Conservation (phyloP, 2,888 invertebrate species). For the Hirtodrosophila histrioides region DNA sequence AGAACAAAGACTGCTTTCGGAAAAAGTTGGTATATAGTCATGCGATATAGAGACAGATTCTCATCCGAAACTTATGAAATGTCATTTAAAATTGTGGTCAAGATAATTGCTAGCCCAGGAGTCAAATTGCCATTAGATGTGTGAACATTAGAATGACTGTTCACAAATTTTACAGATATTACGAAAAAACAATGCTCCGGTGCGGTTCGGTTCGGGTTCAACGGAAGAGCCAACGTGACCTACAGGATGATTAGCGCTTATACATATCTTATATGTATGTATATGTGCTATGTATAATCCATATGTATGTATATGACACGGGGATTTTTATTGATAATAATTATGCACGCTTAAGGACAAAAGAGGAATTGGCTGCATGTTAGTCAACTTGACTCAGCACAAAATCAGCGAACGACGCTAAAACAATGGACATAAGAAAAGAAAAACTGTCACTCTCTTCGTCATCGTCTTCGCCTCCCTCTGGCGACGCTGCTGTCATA, state of each 20-base stretch:
- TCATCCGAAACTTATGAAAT: not conserved
- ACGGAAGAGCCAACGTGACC: conserved; percentile 58
- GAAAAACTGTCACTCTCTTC: conserved; percentile 16
- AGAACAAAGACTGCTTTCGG: too few relatives aligned
- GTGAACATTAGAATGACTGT: conserved; percentile 35
- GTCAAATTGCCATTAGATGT: conserved; percentile 8
- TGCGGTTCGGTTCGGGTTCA: conserved; percentile 35
- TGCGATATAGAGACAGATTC: not conserved
- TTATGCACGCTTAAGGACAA: conserved; percentile 70
- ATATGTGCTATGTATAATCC: conserved; percentile 1
- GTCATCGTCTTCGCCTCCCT: conserved; percentile 7
- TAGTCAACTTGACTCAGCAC: conserved; percentile 77
- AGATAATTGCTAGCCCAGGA: conserved; percentile 1
- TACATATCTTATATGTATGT: too few relatives aligned
- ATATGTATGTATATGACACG: conserved; percentile 28
- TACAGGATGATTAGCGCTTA: conserved; percentile 53
- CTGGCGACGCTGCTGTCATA: conserved; percentile 56
- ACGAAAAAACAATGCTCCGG: conserved; percentile 28
- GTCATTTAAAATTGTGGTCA: conserved; percentile 5
- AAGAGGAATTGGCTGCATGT: conserved; percentile 53
- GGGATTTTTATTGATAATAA: conserved; percentile 73
- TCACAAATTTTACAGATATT: conserved; percentile 75
- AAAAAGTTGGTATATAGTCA: too few relatives aligned
- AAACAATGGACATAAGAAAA: conserved; percentile 46
- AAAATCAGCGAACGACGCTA: conserved; percentile 48